Evolutionary conservation across 2,113 vertebrate species (phyloP).

Genomic region (Manacus vitellinus): DNA sequence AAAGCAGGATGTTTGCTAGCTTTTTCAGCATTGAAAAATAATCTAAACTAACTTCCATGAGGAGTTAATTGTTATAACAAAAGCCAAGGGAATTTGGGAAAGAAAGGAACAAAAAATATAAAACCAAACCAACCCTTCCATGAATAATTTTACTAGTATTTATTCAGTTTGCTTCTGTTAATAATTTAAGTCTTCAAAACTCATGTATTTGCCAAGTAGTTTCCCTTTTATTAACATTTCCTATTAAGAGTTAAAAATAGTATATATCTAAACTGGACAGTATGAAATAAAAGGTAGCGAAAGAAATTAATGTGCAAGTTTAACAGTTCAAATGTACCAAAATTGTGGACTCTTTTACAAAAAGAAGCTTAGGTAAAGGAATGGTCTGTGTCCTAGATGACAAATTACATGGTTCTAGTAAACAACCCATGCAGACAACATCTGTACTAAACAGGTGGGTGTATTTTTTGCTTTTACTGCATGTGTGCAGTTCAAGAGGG

Average conservation of each 20-base stretch:
- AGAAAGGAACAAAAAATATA: background rate
- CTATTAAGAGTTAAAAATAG: background rate
- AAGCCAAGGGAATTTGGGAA: background rate
- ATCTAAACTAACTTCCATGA: background rate
- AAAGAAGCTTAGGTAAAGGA: background rate
- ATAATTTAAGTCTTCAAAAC: background rate
- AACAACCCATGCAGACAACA: background rate
- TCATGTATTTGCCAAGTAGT: background rate
- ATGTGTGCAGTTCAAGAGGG: background rate
- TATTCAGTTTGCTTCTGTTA: background rate
- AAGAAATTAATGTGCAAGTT: background rate
- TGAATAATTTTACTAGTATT: background rate
- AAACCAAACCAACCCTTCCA: background rate
- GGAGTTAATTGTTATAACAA: background rate
- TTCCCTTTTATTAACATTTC: background rate
- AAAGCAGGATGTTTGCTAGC: background rate
- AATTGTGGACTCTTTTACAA: background rate
- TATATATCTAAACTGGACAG: background rate
- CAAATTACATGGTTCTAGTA: background rate
- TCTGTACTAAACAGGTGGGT: background rate
- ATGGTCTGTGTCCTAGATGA: background rate
- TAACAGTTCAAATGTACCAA: background rate
- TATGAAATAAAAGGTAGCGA: background rate
- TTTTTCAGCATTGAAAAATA: background rate
- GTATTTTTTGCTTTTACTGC: background rate